phyloP scores from a whole-genome alignment of 2,888 invertebrate genomes.

The Chrysolina haemoptera region DNA sequence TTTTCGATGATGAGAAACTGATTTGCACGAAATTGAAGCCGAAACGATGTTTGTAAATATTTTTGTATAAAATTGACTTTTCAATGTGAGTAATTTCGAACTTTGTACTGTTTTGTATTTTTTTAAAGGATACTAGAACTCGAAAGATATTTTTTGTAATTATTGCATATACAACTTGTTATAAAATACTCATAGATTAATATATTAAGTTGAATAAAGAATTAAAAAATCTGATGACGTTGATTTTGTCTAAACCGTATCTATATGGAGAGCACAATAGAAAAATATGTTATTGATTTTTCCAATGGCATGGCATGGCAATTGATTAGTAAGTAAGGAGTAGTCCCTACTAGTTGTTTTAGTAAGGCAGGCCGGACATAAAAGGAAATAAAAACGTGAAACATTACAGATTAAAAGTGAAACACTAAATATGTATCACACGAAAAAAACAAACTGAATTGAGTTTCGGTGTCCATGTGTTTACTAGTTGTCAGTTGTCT shows the following conservation, averaged over 20 bases:
- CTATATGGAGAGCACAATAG: too few species aligned
- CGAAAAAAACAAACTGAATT: too few species aligned
- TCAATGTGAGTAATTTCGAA: conserved; percentile 15
- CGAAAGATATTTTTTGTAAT: conserved; percentile 53
- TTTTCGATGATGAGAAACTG: conserved; percentile 72
- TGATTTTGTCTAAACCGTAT: conserved; percentile 31
- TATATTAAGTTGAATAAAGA: conserved; percentile 60
- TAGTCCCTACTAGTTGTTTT: too few species aligned
- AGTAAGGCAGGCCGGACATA: too few species aligned
- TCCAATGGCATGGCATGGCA: too few species aligned
- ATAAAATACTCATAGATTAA: conserved; percentile 64
- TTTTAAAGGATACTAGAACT: conserved; percentile 32
- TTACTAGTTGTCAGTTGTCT: too few species aligned
- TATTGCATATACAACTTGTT: conserved; percentile 59
- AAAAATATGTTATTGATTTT: too few species aligned
- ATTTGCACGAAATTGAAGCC: conserved; percentile 70
- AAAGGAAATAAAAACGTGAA: too few species aligned
- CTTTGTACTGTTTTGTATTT: conserved; percentile 35
- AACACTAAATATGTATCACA: too few species aligned
- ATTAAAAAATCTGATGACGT: conserved; percentile 50
- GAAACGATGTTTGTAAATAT: conserved; percentile 62
- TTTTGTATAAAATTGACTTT: conserved; percentile 30
- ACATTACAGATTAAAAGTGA: too few species aligned
- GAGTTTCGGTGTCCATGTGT: too few species aligned
- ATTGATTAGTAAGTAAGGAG: too few species aligned